Evolutionary conservation across 2,797 vertebrate genomes (phyloP), one percentile per base, ranked within the genome.

Genomic region (Synaphobranchus kaupii): DNA sequence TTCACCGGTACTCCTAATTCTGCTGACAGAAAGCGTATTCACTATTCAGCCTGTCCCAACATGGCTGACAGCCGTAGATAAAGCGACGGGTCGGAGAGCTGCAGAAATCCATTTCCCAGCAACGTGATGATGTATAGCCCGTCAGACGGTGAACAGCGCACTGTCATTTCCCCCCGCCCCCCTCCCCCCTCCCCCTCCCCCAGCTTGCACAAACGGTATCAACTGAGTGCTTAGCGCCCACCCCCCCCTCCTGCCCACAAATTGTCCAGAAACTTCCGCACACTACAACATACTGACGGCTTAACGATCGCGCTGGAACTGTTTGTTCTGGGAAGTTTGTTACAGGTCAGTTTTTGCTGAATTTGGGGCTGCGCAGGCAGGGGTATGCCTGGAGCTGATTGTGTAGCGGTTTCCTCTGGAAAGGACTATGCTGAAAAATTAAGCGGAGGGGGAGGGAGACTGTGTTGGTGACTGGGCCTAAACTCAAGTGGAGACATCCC

Each of bases 1-100:
- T 8, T 1, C 12, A 15, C 58, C 56, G 25, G 25, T 31, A 13
- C 85, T 58, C 85, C 44, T 22, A 25, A 54, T 68, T 58, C 34
- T 9, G 58, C 22, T 31, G 31, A 58, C 86, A 89, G 81, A 84
- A 86, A 7, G 68, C 78, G 78, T n/a, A 22, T 68, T 68, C 88
- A 44, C 60, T 84, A 47, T 76, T 89, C 86, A 81, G 89, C 90
- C 88, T 89, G 47, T 92, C 89, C 90, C 88, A 91, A 91, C 90
- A 91, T 92, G 86, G 90, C 90, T 90, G 87, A 87, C 85, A 86
- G 52, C 89, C 90, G 85, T 52, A 58, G 87, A 86, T 90, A 92
- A 90, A 87, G 85, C 89, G 78, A 15, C 58, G 39, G 71, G 78
- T 47, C 31, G 20, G 44, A 22, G 39, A 87, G 85, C 34, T 84